A percentile compares a stretch with the other conserved stretches of the same genome.
Conservation (phyloP, 2,797 vertebrate genomes). For the Furcifer pardalis region DNA sequence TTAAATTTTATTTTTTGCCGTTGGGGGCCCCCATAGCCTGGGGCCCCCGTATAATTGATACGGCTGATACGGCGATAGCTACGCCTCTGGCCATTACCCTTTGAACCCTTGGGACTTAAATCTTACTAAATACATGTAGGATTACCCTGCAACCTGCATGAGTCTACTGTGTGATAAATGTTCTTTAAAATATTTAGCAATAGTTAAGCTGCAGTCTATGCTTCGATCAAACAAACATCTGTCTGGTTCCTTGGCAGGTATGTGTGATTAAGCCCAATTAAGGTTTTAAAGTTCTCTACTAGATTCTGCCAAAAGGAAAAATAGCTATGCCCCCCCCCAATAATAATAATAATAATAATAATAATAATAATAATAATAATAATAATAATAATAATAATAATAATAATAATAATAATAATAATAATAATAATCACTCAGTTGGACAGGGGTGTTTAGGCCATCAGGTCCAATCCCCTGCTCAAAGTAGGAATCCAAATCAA, state of each 20-base stretch:
- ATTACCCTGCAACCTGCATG: background rate
- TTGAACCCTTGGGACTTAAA: background rate
- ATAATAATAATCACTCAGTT: too few species aligned
- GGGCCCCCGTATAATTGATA: too few species aligned
- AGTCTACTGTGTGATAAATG: background rate
- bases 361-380: too few species aligned
- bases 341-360: too few species aligned
- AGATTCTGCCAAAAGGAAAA: background rate
- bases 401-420: too few species aligned
- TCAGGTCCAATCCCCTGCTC: too few species aligned
- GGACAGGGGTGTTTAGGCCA: too few species aligned
- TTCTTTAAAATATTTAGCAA: background rate
- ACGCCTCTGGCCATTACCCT: background rate
- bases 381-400: too few species aligned
- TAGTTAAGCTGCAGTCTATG: background rate
- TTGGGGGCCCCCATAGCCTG: too few species aligned
- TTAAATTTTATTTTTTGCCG: too few species aligned
- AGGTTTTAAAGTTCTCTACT: background rate
- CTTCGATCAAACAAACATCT: background rate
- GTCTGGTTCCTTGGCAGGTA: background rate
- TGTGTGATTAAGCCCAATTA: background rate
- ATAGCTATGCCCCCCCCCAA: background rate
- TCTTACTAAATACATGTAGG: background rate
- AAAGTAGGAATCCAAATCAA: too few species aligned
- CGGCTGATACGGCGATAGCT: too few species aligned